Conservation (phyloP, 1,140 invertebrate species). For the Lamellibrachia luymesi region DNA sequence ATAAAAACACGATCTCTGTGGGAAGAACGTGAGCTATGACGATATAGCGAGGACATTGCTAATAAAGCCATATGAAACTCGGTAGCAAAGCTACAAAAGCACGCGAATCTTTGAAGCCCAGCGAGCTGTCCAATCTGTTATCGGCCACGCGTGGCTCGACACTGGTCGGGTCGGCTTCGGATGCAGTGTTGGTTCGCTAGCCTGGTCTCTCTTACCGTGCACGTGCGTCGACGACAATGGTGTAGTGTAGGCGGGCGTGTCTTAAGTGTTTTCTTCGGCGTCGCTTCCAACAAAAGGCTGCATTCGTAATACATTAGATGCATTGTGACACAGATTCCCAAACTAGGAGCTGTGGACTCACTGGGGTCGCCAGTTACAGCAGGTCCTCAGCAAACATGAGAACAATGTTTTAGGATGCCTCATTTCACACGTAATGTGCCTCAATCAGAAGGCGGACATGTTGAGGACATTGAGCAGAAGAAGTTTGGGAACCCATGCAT, state of each 20-base stretch:
- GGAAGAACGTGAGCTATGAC: neutral
- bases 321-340: neutral
- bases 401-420: neutral
- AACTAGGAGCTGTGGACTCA: neutral
- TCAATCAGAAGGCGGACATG: neutral
- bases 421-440: neutral
- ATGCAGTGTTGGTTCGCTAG: neutral
- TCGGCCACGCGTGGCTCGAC: neutral
- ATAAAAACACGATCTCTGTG: neutral
- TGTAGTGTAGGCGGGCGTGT: neutral
- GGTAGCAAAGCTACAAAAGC: neutral
- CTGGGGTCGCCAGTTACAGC: neutral
- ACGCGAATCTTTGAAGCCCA: neutral
- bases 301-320: neutral
- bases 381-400: neutral
- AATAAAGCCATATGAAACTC: neutral
- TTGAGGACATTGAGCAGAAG: neutral
- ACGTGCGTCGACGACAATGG: neutral
- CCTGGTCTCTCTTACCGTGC: too few relatives aligned
- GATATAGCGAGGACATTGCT: neutral
- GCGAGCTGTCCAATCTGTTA: neutral
- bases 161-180: neutral
- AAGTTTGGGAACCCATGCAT: neutral
- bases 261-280: too few relatives aligned
- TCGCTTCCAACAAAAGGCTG: too few relatives aligned